These are phyloP conservation scores for Venustoraphidia nigricollis DNA, from an alignment of 2,888 invertebrate species.

Conservation along the genomic window DNA sequence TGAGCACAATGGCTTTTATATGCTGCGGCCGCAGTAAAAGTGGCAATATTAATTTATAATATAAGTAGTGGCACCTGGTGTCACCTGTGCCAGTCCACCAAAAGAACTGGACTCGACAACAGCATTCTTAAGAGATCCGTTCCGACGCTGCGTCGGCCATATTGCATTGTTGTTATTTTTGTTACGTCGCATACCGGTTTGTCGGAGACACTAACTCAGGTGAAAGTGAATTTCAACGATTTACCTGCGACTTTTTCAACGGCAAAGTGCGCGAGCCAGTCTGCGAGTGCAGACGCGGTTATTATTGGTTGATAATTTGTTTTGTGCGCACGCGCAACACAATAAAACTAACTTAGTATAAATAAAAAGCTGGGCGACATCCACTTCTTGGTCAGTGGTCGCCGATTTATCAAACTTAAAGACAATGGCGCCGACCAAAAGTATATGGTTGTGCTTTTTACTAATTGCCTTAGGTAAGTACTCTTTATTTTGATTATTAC, in stretches of 20 bases:
- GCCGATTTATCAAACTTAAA: slow-evolving; percentile 18
- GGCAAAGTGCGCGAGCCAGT: background rate
- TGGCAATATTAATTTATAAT: background rate
- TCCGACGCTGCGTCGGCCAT: too few species aligned
- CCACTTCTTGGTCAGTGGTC: slow-evolving; percentile 30
- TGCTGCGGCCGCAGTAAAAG: too few species aligned
- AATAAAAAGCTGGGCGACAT: slow-evolving; percentile 27
- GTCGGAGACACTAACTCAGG: slow-evolving; percentile 10
- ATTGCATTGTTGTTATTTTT: too few species aligned
- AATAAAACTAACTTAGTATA: slow-evolving; percentile 23
- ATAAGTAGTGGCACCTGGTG: slow-evolving; percentile 1
- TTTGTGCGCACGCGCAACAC: slow-evolving; percentile 21
- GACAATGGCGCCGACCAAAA: slow-evolving; percentile 24
- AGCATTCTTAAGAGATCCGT: too few species aligned
- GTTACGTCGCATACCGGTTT: too few species aligned
- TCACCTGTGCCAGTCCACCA: background rate
- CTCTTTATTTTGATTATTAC: too few species aligned
- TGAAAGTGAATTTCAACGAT: slow-evolving; percentile 21
- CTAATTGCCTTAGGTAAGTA: slow-evolving; percentile 28
- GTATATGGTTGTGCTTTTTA: slow-evolving; percentile 30
- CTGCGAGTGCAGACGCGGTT: background rate
- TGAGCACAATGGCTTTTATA: too few species aligned
- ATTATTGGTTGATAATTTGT: background rate
- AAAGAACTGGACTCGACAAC: background rate
- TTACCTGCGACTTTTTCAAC: slow-evolving; percentile 1